Base-by-base conservation (phyloP, 2,888 invertebrate species). In the Oligia fasciuncula region DNA sequence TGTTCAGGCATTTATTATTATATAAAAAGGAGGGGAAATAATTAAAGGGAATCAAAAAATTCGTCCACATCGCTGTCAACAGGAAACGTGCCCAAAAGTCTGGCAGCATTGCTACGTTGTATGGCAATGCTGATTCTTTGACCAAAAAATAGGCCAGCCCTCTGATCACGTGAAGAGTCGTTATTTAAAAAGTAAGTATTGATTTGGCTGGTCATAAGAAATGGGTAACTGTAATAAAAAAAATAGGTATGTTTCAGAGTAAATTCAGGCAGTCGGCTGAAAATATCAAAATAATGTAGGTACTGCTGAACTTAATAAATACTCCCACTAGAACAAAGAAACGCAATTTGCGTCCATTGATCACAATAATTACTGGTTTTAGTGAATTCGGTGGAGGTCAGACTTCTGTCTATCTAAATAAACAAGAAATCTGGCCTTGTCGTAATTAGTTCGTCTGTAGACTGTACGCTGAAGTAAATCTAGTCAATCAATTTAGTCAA, bases 361-460 rank as follows among this genome's bases (percentile, higher is more conserved):
- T 72, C 14, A 66, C 13, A 76, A 65, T 87, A 80, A 85, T 85
- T 51, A 85, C 57, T 35, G 68, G 51, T 75, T 60, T 80, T 9
- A 63, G 35, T 17, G 5, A 73, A 67, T 73, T 67, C 5, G 60
- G 13, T 0, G 13, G 63, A 79, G 73, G 71, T 72, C 81, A 72
- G 40, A 72, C 43, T 51, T 17, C 46, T 51, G 13, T 68, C 13
- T 0, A 29, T 43, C 49, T 40, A 19, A 14, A n/a, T 35, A 6
- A 49, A 67, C 29, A 46, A 19, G 6, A n/a, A 72, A 29, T 60
- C 13, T 60, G 29, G 13, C 46, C 14, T 73, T 51, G 14, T 19
- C 17, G 14, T 19, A 35, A 73, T 78, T 35, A 51, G 1, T 62
- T 81, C 4, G 3, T 35, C 11, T 46, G 35, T 35, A 35, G 35